Percentiles rank a stretch among this genome's conserved stretches.
Conservation (phyloP, 2,888 invertebrate species). For the Harmothoe impar region DNA sequence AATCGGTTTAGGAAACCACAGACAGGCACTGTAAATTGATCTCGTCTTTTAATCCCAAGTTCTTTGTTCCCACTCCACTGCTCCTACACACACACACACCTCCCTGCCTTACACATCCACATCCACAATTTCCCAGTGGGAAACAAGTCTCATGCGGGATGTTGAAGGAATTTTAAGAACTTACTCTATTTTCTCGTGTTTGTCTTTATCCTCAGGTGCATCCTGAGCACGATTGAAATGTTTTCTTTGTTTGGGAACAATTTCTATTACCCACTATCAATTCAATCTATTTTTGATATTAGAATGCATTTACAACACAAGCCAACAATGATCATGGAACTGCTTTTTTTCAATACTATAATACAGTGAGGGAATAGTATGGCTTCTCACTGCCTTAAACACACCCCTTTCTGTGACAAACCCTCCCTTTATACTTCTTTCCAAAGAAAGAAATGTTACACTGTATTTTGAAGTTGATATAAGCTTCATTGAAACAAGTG, state of each 20-base stretch:
- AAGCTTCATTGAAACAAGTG: constrained; percentile 22
- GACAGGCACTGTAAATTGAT: constrained; percentile 14
- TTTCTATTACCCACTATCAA: too few relatives aligned
- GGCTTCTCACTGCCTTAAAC: background rate
- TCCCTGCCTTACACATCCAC: background rate
- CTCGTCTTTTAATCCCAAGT: background rate
- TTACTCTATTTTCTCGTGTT: too few relatives aligned
- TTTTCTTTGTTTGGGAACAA: too few relatives aligned
- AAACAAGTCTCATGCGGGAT: too few relatives aligned
- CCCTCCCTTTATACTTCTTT: background rate
- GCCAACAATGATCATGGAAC: too few relatives aligned
- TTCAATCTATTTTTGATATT: too few relatives aligned
- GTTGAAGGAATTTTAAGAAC: too few relatives aligned
- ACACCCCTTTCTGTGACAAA: background rate
- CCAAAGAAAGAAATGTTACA: background rate
- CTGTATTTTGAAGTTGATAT: constrained; percentile 1
- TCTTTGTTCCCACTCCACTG: constrained; percentile 26
- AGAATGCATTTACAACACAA: too few relatives aligned
- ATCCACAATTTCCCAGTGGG: background rate
- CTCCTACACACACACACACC: background rate
- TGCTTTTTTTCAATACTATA: background rate
- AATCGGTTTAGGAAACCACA: constrained; percentile 2
- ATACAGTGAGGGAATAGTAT: background rate
- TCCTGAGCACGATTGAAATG: too few relatives aligned
- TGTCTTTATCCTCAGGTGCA: too few relatives aligned